Evolutionary conservation across 2,113 vertebrate species (phyloP), one percentile per base, ranked within the genome.

Genomic region (Athene noctua): DNA sequence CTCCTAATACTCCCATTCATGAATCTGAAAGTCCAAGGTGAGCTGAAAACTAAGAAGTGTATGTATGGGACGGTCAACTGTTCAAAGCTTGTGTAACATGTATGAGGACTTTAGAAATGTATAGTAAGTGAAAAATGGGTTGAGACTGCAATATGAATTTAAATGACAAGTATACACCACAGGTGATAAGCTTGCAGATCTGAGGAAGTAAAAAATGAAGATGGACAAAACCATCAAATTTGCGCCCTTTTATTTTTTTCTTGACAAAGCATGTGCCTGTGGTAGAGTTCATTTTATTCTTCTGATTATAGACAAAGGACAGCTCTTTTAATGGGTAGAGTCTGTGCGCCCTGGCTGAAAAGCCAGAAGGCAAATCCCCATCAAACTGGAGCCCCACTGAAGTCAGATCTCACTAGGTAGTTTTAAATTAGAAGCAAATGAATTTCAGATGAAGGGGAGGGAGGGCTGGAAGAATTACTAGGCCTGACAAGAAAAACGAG

Each of bases 111-210:
- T 95, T 91, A 93, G 96, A 63, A 95, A 94, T 58, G 88, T 79
- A 78, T 20, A 96, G 98, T 73, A 98, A 97, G 98, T 98, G 97
- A 95, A 87, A 91, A 92, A 90, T 91, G 95, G 97, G 80, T 79
- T 70, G 95, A 91, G 97, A 96, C 65, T 87, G 93, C 67, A 90
- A 88, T 79, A 81, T 0, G 5, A 63, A 82, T 91, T 44, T n/a
- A 52, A 82, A 34, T 63, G 80, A 83, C 62, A 78, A 59, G 74
- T 70, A 80, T 29, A 73, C 88, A 96, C 83, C 90, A 55, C 57
- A 75, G 87, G 65, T 62, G 67, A 49, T 77, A 54, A 91, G 38
- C 91, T 88, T 83, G 79, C 73, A 93, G 89, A 93, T 73, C 61
- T 38, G 88, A 95, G 86, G 95, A 94, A 91, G 65, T 11, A 82